These are phyloP conservation scores for Elmis aenea DNA, from an alignment of 2,888 invertebrate species.

Conservation along the genomic window DNA sequence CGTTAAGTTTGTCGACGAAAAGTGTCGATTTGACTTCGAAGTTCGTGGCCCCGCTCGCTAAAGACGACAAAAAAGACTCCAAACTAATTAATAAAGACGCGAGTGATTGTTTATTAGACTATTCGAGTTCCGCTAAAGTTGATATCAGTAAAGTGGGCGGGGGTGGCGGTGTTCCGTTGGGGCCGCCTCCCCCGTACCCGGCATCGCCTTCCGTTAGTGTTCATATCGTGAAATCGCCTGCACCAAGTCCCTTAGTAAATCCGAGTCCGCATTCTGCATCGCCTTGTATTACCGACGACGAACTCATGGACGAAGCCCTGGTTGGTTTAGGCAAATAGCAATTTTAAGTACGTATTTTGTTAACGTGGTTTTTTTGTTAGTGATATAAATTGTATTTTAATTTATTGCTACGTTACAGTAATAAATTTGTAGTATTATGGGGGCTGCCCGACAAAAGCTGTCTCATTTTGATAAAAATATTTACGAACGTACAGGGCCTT, in stretches of 20 bases:
- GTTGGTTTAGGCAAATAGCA: conserved; percentile 72
- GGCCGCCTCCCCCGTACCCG: conserved; percentile 44
- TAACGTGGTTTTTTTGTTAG: no score
- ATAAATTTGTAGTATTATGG: no score
- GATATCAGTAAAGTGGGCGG: conserved; percentile 9
- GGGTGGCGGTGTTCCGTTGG: conserved; percentile 7
- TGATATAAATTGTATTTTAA: conserved; percentile 8
- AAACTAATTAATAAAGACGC: conserved; percentile 36
- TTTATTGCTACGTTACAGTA: no score
- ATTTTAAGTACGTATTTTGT: no score
- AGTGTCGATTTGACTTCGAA: conserved; percentile 48
- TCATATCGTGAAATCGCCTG: conserved; percentile 73
- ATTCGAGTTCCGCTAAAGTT: conserved; percentile 47
- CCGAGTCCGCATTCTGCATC: conserved; percentile 66
- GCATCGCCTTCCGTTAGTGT: conserved; percentile 66
- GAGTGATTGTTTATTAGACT: conserved; percentile 62
- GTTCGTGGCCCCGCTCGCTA: conserved; percentile 44
- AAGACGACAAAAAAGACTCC: conserved; percentile 37
- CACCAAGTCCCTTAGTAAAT: conserved; percentile 62
- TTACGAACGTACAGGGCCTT: no score
- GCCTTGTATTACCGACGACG: conserved; percentile 82
- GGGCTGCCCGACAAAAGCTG: no score
- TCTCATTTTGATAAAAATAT: no score
- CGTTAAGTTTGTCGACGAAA: conserved; percentile 39
- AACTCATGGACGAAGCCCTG: conserved; percentile 83